Percentiles rank a stretch among this genome's conserved stretches.
Conservation (phyloP, 2,888 invertebrate genomes). For the Leucozona laternaria region DNA sequence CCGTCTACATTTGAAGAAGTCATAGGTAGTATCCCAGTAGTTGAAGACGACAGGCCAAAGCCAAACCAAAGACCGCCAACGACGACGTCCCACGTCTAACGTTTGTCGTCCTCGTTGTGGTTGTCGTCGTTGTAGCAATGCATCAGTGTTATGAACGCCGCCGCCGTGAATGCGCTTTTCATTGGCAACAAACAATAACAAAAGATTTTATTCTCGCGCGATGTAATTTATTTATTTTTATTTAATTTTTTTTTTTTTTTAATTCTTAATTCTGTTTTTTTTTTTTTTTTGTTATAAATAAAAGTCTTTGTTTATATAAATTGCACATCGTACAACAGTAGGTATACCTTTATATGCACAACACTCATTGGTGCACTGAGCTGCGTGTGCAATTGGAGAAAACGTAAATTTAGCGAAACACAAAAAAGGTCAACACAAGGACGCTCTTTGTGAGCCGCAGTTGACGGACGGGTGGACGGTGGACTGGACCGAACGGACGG, state of each 20-base stretch:
- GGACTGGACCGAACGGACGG: too few relatives aligned
- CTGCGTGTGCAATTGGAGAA: constrained; percentile 51
- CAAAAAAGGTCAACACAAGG: constrained; percentile 67
- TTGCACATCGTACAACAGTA: constrained; percentile 1
- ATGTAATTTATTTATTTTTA: constrained; percentile 57
- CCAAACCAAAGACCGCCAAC: constrained; percentile 32
- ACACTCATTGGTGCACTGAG: constrained; percentile 7
- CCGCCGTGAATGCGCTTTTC: constrained; percentile 59
- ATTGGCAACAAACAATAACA: constrained; percentile 61
- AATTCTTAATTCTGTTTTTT: constrained; percentile 32
- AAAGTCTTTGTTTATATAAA: constrained; percentile 66
- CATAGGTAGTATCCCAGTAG: constrained; percentile 4
- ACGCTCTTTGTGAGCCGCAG: constrained; percentile 44
- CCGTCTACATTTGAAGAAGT: not conserved
- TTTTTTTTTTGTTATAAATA: constrained; percentile 57
- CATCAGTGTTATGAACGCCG: constrained; percentile 15
- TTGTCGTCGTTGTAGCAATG: not conserved
- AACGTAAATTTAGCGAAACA: constrained; percentile 65
- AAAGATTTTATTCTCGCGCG: constrained; percentile 52
- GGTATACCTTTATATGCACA: too few relatives aligned
- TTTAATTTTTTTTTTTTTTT: constrained; percentile 42
- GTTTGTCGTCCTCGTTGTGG: constrained; percentile 11
- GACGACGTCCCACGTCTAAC: constrained; percentile 11
- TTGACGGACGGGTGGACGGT: not conserved
- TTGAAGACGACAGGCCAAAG: not conserved